These are phyloP conservation scores for Zaprionus taronus DNA, from an alignment of 1,140 invertebrate species.

Conservation along the genomic window DNA sequence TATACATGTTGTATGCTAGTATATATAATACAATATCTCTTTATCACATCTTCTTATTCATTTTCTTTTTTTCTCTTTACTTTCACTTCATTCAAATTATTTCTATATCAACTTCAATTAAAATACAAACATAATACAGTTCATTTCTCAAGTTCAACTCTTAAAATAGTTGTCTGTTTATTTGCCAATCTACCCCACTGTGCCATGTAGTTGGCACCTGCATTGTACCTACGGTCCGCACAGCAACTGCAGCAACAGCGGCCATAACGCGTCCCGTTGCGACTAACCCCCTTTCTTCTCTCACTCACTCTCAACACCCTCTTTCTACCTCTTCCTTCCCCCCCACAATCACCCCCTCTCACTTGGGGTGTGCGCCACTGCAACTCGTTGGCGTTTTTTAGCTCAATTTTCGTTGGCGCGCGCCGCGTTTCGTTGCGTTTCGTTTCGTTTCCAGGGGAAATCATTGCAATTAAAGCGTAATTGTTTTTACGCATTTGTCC, in stretches of 20 bases:
- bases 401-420: constrained; percentile 48
- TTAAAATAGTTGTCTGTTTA: background rate
- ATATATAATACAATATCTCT: background rate
- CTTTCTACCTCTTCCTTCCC: background rate
- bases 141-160: background rate
- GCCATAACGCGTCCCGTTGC: constrained; percentile 17
- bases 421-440: constrained; percentile 41
- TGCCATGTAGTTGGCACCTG: constrained; percentile 34
- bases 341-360: background rate
- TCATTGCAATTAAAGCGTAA: constrained; percentile 79
- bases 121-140: too few relatives aligned
- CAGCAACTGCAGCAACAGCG: constrained; percentile 4
- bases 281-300: background rate
- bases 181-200: constrained; percentile 8
- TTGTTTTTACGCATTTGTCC: constrained; percentile 77
- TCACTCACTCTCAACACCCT: background rate
- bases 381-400: constrained; percentile 32
- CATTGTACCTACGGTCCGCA: constrained; percentile 21
- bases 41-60: background rate
- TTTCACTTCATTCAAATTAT: background rate
- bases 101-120: too few relatives aligned
- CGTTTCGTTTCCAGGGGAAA: constrained; percentile 57
- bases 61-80: background rate
- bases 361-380: constrained; percentile 18
- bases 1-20: background rate